Conservation (phyloP, 2,888 invertebrate species). For the Norana najaformis region DNA sequence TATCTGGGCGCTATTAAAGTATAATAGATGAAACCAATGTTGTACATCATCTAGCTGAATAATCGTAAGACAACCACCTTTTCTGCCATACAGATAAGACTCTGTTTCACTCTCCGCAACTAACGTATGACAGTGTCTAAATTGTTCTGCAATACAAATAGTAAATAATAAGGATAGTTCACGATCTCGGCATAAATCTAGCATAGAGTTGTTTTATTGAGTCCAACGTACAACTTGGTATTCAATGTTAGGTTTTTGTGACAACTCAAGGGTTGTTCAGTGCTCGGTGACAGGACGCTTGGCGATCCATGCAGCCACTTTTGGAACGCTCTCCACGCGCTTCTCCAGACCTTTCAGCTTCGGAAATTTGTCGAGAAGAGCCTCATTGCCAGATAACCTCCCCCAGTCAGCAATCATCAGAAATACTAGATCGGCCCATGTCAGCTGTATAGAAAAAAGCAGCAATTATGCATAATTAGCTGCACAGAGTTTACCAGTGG, state of each 20-base stretch:
- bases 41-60: too few species aligned
- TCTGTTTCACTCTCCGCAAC: too few species aligned
- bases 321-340: constrained; percentile 38
- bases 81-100: too few species aligned
- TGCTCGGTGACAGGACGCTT: constrained; percentile 43
- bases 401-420: constrained; percentile 30
- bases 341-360: constrained; percentile 40
- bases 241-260: too few species aligned
- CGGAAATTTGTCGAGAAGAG: constrained; percentile 41
- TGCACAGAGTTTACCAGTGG: too few species aligned
- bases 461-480: not conserved
- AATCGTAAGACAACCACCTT: too few species aligned
- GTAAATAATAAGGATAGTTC: not conserved
- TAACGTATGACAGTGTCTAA: not conserved
- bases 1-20: too few species aligned
- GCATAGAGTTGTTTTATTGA: too few species aligned
- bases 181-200: not conserved
- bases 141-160: not conserved
- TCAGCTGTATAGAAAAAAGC: constrained; percentile 36
- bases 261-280: too few species aligned
- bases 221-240: too few species aligned
- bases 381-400: constrained; percentile 30
- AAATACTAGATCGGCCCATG: constrained; percentile 45
- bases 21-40: too few species aligned
- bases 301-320: constrained; percentile 44